Base-by-base conservation (phyloP, 2,113 vertebrate species). In the Kryptolebias marmoratus region DNA sequence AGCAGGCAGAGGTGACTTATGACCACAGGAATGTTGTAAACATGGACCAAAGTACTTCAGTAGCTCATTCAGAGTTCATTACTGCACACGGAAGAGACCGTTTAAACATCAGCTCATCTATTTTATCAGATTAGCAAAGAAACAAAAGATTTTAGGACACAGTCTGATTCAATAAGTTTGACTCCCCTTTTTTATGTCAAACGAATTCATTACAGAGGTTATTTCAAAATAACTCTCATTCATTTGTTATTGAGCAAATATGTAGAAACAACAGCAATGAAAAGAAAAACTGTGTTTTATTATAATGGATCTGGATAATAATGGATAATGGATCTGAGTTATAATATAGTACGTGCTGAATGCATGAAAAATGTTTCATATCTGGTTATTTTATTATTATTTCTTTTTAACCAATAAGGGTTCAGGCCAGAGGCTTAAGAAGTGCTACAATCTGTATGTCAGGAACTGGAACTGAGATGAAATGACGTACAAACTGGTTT, bases 21-120 rank as follows among this genome's bases (percentile, higher is more conserved):
- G 80, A 75, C 32, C 45, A 67, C 73, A 77, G 68, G 81, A 75
- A 82, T 87, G 73, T 75, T 31, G 36, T 62, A 30, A 75, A 65
- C 45, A 42, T 69, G 28, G 32, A 13, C 14, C 14, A 5, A 36
- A 76, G 54, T 45, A 16, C 31, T 70, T 69, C 28, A 60, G 48
- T 36, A 56, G 48, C 57, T 32, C 39, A 55, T 71, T 12, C 3
- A 36, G 61, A 50, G 53, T 45, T 18, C 49, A 27, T 45, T 18
- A 1, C 52, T 28, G 73, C 39, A 53, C n/a, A 16, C 3, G 15
- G 42, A 54, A 72, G 28, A 58, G 31, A 71, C 11, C 30, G 11
- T 39, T 80, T 74, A 62, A 61, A 10, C 10, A 1, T 42, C 1
- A 42, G 5, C 53, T 69, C 65, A 69, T 55, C 22, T 82, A 64